Evolutionary conservation across 2,113 vertebrate genomes (phyloP), one percentile per base, ranked within the genome.

Genomic region (Hydrochoerus hydrochaeris): DNA sequence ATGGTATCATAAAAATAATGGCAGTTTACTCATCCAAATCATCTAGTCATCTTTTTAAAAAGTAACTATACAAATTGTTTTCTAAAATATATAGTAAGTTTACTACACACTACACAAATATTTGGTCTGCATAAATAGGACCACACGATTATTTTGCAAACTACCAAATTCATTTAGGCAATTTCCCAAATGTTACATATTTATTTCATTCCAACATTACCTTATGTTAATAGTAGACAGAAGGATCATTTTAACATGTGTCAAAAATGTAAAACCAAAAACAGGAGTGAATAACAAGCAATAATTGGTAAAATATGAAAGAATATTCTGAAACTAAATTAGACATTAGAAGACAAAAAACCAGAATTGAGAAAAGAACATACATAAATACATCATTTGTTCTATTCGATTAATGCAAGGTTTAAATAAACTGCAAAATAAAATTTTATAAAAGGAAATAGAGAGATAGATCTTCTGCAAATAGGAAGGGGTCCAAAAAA

Each of bases 221-320:
- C 30, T 58, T 84, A 52, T 28, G 16, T 57, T 80, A 82, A 82
- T 52, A 20, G 63, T 73, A 0, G 38, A 3, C 10, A 95, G 13
- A 75, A 75, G 22, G 95, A 92, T 77, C 22, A 75, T 96, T 92
- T 85, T 60, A 96, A 52, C 35, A 24, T 78, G 12, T 89, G 78
- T 87, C 90, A 20, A 30, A 93, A 96, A 65, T 71, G 11, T 91
- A 58, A 86, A 94, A 82, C 32, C 22, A 65, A 88, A 46, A 81
- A 6, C 62, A 5, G 11, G 24, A 82, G 22, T 52, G 28, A 91
- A 58, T 83, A 77, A 78, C 8, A 32, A 87, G 20, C 80, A 95
- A 67, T 89, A 17, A 57, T 58, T 73, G 32, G 9, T 82, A 62
- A 96, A 94, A 46, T 35, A 60, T 26, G 57, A 84, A 87, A 65